Evolutionary conservation across 2,797 vertebrate genomes (phyloP), one percentile per base, ranked within the genome.

Genomic region (Acanthurus leucopareius): DNA sequence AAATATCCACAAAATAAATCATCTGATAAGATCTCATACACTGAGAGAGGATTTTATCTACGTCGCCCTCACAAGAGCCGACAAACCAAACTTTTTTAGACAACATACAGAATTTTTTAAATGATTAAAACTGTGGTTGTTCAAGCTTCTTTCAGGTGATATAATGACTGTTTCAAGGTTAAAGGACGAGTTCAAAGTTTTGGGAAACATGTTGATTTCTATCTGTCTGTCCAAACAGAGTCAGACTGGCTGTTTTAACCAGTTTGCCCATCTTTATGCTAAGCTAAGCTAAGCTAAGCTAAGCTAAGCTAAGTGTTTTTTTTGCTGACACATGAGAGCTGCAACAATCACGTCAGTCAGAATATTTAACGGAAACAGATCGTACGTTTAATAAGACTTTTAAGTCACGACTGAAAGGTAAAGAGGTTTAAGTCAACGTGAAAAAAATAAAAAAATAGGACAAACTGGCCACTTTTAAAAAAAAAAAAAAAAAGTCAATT

Each of bases 211-310:
- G 6, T 56, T 1, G 1, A 22, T 16, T 16, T 8, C 17, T 58
- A 20, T 19, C 10, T 5, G 16, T 59, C 32, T 11, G 32, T 38
- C 17, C 19, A 10, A 19, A n/a, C 17, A 48, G 15, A 62, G 17
- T 3, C 48, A 40, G 17, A 49, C 48, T 52, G 22, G 5, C 63
- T 15, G 32, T 52, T 20, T 65, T 28, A 19, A 10, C 19, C 60
- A 32, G 44, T 19, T 63, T 5, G 32, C 16, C 28, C 40, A 32
- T 40, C 48, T 66, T 40, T 52, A 40, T 52, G 63, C 63, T 52
- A 66, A 52, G 47, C 62, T 65, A 65, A 65, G 47, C 63, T 64
- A 64, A 64, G 32, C 62, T 64, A 64, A 51, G 47, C 63, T 64
- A 64, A 49, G 32, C 32, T 35, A 35, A 35, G 32, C 32, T 35